Conservation (phyloP, 92 coral and sea anemone species). For the Chrysogorgia sp. region DNA sequence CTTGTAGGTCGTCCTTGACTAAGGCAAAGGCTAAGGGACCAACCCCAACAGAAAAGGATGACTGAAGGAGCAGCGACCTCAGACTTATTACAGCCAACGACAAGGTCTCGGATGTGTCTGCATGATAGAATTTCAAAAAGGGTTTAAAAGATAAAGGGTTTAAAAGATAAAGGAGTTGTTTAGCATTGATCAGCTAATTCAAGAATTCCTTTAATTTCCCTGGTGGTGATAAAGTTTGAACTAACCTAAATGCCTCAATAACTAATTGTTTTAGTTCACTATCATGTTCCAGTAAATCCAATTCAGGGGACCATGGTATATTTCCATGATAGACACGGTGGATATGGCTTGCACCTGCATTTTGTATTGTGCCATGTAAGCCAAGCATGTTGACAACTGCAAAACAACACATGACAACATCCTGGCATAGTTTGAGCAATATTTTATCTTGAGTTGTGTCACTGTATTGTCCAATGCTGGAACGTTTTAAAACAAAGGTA, state of each 20-base stretch:
- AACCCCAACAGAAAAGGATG: too few relatives aligned
- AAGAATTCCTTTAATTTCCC: neutral
- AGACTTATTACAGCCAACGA: too few relatives aligned
- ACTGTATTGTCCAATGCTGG: constrained; percentile 46
- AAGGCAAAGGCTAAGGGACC: too few relatives aligned
- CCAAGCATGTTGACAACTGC: constrained; percentile 85
- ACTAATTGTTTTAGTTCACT: constrained; percentile 68
- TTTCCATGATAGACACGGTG: constrained; percentile 71
- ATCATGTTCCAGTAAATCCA: constrained; percentile 79
- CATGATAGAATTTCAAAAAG: too few relatives aligned
- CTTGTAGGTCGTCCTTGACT: too few relatives aligned
- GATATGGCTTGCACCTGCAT: constrained; percentile 87
- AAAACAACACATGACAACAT: constrained; percentile 72
- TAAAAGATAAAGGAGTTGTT: too few relatives aligned
- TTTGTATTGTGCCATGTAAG: constrained; percentile 75
- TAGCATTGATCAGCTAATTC: too few relatives aligned
- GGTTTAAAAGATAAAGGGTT: too few relatives aligned
- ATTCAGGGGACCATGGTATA: constrained; percentile 89
- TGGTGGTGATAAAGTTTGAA: too few relatives aligned
- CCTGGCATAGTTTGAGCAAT: constrained; percentile 54
- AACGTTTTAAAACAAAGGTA: constrained; percentile 52
- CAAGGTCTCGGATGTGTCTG: too few relatives aligned
- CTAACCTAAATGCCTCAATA: constrained; percentile 90
- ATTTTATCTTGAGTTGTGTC: constrained; percentile 50
- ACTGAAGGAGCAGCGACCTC: too few relatives aligned